phyloP scores from a whole-genome alignment of 2,113 vertebrate genomes.

The Eptesicus fuscus region DNA sequence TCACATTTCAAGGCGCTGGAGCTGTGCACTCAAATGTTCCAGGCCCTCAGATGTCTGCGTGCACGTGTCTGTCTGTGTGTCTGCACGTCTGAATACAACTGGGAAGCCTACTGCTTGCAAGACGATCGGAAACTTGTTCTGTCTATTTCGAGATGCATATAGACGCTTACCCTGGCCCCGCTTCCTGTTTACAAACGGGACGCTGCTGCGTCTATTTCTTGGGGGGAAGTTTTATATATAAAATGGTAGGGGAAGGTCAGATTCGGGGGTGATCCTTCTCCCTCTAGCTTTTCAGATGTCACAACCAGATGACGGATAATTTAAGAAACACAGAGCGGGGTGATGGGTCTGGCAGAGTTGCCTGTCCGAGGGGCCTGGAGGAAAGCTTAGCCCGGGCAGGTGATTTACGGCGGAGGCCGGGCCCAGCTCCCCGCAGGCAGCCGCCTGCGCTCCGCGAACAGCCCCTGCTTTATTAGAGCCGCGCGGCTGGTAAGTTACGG shows the following conservation, averaged over 20 bases:
- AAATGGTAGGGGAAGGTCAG: constrained; percentile 61
- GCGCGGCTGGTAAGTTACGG: constrained; percentile 59
- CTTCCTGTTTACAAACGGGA: constrained; percentile 62
- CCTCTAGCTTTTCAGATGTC: constrained; percentile 74
- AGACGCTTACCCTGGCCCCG: not conserved
- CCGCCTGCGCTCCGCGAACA: constrained; percentile 49
- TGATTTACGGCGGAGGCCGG: constrained; percentile 78
- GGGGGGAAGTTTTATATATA: not conserved
- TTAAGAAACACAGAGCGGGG: constrained; percentile 46
- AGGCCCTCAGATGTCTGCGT: not conserved
- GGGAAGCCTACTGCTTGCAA: not conserved
- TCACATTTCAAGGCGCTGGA: constrained; percentile 74
- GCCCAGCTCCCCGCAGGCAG: constrained; percentile 78
- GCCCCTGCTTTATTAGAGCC: constrained; percentile 73
- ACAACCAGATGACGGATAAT: constrained; percentile 69
- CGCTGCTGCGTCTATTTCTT: constrained; percentile 61
- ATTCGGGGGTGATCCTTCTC: constrained; percentile 36
- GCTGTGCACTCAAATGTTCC: constrained; percentile 51
- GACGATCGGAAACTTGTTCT: constrained; percentile 31
- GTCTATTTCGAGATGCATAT: not conserved
- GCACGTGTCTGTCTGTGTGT: constrained; percentile 11
- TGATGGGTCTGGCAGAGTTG: constrained; percentile 78
- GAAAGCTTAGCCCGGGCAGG: constrained; percentile 74
- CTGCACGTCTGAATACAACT: not conserved
- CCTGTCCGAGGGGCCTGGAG: constrained; percentile 68